phyloP scores from a whole-genome alignment of 2,113 vertebrate species.

The Carassius carassius region DNA sequence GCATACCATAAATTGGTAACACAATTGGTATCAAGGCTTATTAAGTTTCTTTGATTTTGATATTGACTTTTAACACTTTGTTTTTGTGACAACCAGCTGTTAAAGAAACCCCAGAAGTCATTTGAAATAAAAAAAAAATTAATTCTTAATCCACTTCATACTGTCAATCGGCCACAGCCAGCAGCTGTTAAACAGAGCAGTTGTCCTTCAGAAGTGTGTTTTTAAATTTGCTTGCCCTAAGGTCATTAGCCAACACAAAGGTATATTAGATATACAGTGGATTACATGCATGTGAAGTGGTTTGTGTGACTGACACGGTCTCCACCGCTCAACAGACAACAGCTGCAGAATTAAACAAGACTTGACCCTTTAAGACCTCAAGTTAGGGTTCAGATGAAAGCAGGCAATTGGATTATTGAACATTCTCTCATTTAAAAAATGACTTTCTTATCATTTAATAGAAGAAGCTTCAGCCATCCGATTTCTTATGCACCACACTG shows the following conservation, averaged over 20 bases:
- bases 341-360: neutral
- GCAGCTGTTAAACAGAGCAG: neutral
- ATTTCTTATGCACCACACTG: neutral
- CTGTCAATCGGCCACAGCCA: neutral
- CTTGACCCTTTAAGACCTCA: constrained; percentile 8
- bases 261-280: neutral
- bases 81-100: neutral
- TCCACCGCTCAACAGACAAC: neutral
- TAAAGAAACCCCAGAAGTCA: neutral
- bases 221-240: neutral
- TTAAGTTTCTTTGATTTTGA: neutral
- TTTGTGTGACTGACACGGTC: neutral
- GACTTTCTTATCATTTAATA: constrained; percentile 43
- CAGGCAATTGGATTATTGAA: constrained; percentile 21
- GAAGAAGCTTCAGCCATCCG: constrained; percentile 30
- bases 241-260: constrained; percentile 5
- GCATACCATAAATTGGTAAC: neutral
- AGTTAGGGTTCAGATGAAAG: neutral
- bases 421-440: constrained; percentile 17
- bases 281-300: neutral
- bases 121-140: neutral
- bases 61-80: neutral
- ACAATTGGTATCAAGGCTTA: neutral
- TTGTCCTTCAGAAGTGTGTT: neutral
- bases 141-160: neutral